Evolutionary conservation across 2,888 invertebrate genomes (phyloP), one percentile per base, ranked within the genome.

Genomic region (Polietes domitor): DNA sequence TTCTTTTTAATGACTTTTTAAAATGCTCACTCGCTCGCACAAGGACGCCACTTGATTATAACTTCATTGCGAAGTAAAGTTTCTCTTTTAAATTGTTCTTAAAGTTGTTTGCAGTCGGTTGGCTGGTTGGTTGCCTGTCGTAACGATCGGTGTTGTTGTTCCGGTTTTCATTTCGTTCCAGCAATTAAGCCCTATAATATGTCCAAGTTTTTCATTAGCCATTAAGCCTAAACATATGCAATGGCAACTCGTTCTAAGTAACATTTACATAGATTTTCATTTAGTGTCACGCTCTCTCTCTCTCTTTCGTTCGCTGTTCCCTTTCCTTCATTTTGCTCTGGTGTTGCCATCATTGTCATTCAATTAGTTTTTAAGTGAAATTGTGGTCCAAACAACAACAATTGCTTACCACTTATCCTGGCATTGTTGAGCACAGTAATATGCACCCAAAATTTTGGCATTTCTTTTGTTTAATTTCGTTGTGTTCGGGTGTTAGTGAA

Each of bases 211-310:
- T 78, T 55, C 63, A 77, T 78, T 78, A 41, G 43, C 50, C 55
- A 21, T 61, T 71, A 78, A 71, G 41, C 70, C 77, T 71, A 55
- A 75, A 43, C 74, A 61, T 82, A 71, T 78, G 74, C 71, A 63
- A 77, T 41, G 68, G 26, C n/a, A 53, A 65, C 41, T 77, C 19
- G 28, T 47, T 15, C 19, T 15, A 41, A 21, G 17, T 7, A 32
- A 55, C 55, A 61, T 37, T 63, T 47, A 21, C 15, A 77, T 12
- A 26, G 17, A 63, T 12, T 28, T 26, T 6, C 17, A 41, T 15
- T 15, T n/a, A 15, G 17, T 37, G 4, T 53, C 43, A 55, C 55
- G 2, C 12, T 24, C 26, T 58, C 58, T 58, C 58, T 24, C 7
- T 28, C 55, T 53, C 19, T 10, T 0, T 50, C 50, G 37, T 21